A percentile compares a stretch with the other conserved stretches of the same genome.
Evolutionary conservation across 2,113 vertebrate species (phyloP).

Genomic region (Micronycteris hirsuta): DNA sequence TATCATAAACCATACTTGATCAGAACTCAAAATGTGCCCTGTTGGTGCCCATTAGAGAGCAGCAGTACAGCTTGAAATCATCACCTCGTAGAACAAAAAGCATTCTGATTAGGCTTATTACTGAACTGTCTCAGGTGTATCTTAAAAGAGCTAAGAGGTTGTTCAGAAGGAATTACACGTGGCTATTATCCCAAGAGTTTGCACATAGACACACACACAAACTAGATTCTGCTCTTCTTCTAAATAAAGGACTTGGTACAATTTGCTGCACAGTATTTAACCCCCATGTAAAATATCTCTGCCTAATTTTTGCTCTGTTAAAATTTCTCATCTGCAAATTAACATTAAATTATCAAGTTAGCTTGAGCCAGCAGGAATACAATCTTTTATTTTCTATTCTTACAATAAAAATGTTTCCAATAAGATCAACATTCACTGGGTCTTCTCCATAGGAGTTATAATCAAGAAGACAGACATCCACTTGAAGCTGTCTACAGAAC

Average conservation of each 20-base stretch:
- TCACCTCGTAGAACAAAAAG: constrained; percentile 51
- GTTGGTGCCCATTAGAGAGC: not conserved
- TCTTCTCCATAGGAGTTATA: not conserved
- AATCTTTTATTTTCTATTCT: not conserved
- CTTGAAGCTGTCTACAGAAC: not conserved
- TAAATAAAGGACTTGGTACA: not conserved
- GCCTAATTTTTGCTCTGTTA: not conserved
- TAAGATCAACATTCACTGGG: not conserved
- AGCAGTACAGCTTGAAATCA: constrained; percentile 60
- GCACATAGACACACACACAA: not conserved
- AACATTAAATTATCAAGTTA: not conserved
- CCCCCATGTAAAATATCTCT: not conserved
- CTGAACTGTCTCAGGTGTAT: not conserved
- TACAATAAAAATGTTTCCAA: not conserved
- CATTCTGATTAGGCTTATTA: constrained; percentile 3
- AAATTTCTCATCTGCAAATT: not conserved
- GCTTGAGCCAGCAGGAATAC: not conserved
- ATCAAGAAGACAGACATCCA: not conserved
- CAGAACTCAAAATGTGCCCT: not conserved
- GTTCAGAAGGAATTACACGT: constrained; percentile 22
- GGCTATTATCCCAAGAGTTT: not conserved
- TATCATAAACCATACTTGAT: not conserved
- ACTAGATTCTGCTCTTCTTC: not conserved
- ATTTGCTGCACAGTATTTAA: not conserved
- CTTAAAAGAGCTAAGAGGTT: not conserved